A percentile compares a stretch with the other conserved stretches of the same genome.
Conservation (phyloP, 2,797 vertebrate genomes). For the Urosaurus nigricauda region DNA sequence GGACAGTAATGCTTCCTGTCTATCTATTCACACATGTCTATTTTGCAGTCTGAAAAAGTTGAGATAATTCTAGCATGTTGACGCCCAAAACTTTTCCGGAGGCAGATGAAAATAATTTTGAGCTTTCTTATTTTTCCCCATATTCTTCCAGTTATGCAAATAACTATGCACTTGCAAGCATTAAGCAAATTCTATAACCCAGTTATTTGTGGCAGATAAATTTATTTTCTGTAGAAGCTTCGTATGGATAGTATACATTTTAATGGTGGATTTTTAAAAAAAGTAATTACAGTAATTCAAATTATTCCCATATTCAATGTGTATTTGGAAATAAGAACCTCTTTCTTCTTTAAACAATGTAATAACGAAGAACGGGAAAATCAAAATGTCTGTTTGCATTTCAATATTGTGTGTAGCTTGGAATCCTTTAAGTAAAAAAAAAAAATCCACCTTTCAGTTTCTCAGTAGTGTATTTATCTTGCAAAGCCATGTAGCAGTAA, state of each 20-base stretch:
- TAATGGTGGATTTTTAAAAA: background rate
- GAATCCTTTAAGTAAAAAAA: conserved; percentile 46
- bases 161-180: conserved; percentile 36
- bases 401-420: conserved; percentile 44
- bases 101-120: background rate
- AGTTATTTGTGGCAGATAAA: conserved; percentile 20
- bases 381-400: conserved; percentile 38
- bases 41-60: background rate
- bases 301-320: conserved; percentile 48
- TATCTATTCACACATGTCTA: background rate
- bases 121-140: conserved; percentile 19
- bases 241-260: background rate
- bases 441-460: conserved; percentile 38
- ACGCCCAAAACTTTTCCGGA: conserved; percentile 30
- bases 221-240: conserved; percentile 43
- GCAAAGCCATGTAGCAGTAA: conserved; percentile 45
- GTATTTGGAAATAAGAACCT: conserved; percentile 52
- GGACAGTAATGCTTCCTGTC: background rate
- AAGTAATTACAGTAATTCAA: conserved; percentile 22
- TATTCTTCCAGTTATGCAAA: conserved; percentile 20
- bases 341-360: conserved; percentile 50
- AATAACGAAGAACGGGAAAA: conserved; percentile 43
- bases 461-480: conserved; percentile 66
- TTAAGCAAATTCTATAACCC: conserved; percentile 49
- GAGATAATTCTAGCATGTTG: conserved; percentile 35